A percentile compares a stretch with the other conserved stretches of the same genome.
phyloP scores from a whole-genome alignment of 2,113 vertebrate genomes.

The Apteryx mantelli region DNA sequence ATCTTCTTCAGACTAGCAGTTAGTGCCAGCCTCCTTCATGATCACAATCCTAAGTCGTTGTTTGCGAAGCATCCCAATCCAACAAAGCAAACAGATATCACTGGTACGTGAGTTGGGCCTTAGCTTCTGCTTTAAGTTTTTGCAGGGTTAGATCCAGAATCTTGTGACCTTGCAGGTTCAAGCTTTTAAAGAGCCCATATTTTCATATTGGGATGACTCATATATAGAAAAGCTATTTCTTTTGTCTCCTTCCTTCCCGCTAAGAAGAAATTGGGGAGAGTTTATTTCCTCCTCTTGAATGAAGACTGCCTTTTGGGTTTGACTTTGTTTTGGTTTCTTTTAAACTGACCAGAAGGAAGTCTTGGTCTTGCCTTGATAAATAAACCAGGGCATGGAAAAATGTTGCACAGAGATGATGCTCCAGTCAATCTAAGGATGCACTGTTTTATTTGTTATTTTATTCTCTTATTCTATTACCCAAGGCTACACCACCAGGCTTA shows the following conservation, averaged over 20 bases:
- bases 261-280: neutral
- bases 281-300: neutral
- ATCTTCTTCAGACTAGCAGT: neutral
- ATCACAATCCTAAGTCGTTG: fast-evolving
- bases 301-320: neutral
- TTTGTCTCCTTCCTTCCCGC: neutral
- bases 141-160: neutral
- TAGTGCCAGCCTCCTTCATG: neutral
- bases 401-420: neutral
- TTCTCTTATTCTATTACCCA: neutral
- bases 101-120: fast-evolving
- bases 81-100: neutral
- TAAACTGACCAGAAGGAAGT: neutral
- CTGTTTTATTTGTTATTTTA: neutral
- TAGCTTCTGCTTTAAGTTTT: neutral
- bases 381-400: neutral
- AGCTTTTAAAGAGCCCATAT: neutral
- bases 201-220: neutral
- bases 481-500: neutral
- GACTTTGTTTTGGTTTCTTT: neutral
- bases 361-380: neutral
- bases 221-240: neutral
- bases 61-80: neutral
- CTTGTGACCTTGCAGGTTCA: neutral
- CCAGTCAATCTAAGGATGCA: neutral